These are phyloP conservation scores for Anisognathus igniventris DNA, from an alignment of 2,797 vertebrate species.

Conservation along the genomic window DNA sequence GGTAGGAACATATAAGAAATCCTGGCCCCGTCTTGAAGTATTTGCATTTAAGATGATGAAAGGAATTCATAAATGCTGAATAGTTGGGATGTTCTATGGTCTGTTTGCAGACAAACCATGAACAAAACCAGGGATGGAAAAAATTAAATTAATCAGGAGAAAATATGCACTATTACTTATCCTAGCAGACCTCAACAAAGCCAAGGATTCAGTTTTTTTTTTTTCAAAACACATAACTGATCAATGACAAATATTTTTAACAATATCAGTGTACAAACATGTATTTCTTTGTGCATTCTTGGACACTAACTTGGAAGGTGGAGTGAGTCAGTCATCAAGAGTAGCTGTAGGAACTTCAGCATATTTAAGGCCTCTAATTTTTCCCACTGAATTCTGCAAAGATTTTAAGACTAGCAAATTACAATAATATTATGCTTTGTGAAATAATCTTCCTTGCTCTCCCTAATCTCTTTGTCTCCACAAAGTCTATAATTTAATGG, in stretches of 20 bases:
- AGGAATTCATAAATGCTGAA: background rate
- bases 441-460: slow-evolving; percentile 30
- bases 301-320: background rate
- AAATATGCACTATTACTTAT: background rate
- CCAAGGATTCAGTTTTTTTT: background rate
- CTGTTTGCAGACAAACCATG: background rate
- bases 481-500: slow-evolving; percentile 49
- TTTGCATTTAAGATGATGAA: background rate
- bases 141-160: slow-evolving; percentile 11
- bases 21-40: background rate
- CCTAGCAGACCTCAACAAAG: background rate
- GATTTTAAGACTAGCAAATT: slow-evolving; percentile 26
- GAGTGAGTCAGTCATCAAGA: background rate
- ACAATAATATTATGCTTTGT: background rate
- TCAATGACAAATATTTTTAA: background rate
- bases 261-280: background rate
- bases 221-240: background rate
- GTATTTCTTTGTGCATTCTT: background rate
- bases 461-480: slow-evolving; percentile 53
- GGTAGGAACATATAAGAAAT: background rate
- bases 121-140: slow-evolving; percentile 18
- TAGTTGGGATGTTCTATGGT: background rate
- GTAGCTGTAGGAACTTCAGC: background rate
- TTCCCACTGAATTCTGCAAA: background rate
- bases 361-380: background rate